A percentile compares a stretch with the other conserved stretches of the same genome.
Conservation (phyloP, 2,888 invertebrate genomes). For the Phragmatobia fuliginosa region DNA sequence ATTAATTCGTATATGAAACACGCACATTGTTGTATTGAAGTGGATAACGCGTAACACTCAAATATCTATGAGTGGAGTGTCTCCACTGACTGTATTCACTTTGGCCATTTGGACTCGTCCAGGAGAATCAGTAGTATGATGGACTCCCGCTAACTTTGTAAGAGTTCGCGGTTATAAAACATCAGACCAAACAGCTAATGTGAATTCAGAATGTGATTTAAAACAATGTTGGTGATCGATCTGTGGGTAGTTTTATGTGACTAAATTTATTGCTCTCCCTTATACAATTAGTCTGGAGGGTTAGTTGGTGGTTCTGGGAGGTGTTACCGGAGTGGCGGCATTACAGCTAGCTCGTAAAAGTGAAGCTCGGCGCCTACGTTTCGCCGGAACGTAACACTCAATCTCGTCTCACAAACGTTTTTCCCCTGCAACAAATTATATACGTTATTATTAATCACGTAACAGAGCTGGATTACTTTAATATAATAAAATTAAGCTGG, state of each 20-base stretch:
- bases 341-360: slow-evolving; percentile 34
- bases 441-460: slow-evolving; percentile 50
- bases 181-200: not conserved
- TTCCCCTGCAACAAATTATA: slow-evolving; percentile 88
- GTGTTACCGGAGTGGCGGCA: slow-evolving; percentile 49
- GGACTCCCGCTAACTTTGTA: not conserved
- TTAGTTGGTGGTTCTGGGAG: slow-evolving; percentile 26
- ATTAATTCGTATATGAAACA: slow-evolving; percentile 68
- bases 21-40: slow-evolving; percentile 73
- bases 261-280: slow-evolving; percentile 31
- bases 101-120: slow-evolving; percentile 1
- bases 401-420: slow-evolving; percentile 95
- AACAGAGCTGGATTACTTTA: slow-evolving; percentile 10
- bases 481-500: too few relatives aligned
- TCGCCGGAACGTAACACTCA: slow-evolving; percentile 87
- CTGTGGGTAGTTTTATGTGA: slow-evolving; percentile 42
- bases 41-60: slow-evolving; percentile 61
- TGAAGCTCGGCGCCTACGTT: slow-evolving; percentile 59
- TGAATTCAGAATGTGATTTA: slow-evolving; percentile 14
- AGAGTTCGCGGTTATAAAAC: not conserved
- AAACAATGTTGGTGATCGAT: slow-evolving; percentile 30
- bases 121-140: too few relatives aligned
- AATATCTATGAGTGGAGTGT: slow-evolving; percentile 46
- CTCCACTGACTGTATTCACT: slow-evolving; percentile 22
- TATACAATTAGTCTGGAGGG: slow-evolving; percentile 18